phyloP scores from a whole-genome alignment of 2,113 vertebrate species.

The Lethenteron camtschaticum region DNA sequence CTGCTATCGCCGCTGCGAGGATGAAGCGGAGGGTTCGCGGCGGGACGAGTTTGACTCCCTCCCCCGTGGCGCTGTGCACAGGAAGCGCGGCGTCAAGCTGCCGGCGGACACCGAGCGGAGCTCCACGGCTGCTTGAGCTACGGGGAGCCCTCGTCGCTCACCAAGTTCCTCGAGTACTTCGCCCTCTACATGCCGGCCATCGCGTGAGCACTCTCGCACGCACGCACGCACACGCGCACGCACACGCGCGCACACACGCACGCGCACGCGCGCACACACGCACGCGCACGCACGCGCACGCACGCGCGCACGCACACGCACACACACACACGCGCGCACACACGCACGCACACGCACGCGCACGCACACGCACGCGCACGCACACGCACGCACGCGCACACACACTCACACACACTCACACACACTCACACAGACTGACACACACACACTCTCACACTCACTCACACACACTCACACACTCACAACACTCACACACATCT shows the following conservation, averaged over 20 bases:
- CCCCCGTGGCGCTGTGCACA: constrained; percentile 14
- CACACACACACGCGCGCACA: too few species aligned
- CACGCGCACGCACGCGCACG: too few species aligned
- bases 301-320: too few species aligned
- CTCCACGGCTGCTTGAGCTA: constrained; percentile 25
- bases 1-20: neutral
- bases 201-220: constrained; percentile 37
- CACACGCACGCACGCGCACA: too few species aligned
- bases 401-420: too few species aligned
- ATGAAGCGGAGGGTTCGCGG: neutral
- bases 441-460: too few species aligned
- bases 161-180: constrained; percentile 48
- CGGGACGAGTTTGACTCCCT: neutral
- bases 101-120: constrained; percentile 19
- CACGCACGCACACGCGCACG: neutral
- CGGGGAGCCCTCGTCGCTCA: constrained; percentile 28
- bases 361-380: too few species aligned
- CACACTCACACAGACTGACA: too few species aligned
- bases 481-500: too few species aligned
- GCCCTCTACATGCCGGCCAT: constrained; percentile 58
- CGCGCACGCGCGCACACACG: too few species aligned
- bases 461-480: too few species aligned
- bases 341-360: too few species aligned
- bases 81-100: constrained; percentile 39
- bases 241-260: neutral